Percentiles rank a stretch among this genome's conserved stretches.
These are phyloP conservation scores for Drosophila cognata DNA, from an alignment of 2,888 invertebrate species.

Conservation along the genomic window DNA sequence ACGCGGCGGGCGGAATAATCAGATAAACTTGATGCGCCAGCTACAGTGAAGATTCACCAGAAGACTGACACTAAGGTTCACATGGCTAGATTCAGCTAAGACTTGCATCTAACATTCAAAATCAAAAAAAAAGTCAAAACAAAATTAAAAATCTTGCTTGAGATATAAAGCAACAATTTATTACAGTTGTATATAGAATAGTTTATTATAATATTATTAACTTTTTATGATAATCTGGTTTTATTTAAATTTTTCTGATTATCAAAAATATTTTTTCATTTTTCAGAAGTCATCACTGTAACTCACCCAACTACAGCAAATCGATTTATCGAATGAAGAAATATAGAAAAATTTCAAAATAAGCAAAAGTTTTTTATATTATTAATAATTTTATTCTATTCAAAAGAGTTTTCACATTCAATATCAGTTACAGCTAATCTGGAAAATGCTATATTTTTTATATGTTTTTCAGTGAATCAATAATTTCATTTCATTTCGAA, in stretches of 20 bases:
- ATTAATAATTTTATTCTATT: neutral
- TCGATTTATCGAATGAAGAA: neutral
- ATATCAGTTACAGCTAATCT: neutral
- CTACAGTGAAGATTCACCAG: constrained; percentile 38
- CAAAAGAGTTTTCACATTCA: neutral
- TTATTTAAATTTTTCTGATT: neutral
- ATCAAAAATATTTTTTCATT: neutral
- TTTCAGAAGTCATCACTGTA: neutral
- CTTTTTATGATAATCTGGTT: no score
- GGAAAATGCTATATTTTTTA: neutral
- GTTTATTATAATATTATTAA: no score
- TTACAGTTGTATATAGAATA: neutral
- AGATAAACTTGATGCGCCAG: constrained; percentile 59
- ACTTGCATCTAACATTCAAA: neutral
- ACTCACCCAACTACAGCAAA: neutral
- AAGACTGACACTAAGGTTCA: neutral
- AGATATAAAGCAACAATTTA: neutral
- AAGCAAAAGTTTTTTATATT: neutral
- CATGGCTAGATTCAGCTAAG: neutral
- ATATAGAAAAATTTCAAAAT: neutral
- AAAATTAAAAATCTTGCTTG: fast-evolving
- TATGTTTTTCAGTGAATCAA: neutral
- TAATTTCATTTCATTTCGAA: neutral
- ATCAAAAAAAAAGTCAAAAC: neutral
- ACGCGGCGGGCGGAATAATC: constrained; percentile 66